Conservation (phyloP, 2,113 vertebrate genomes). For the Nothocercus nigrocapillus region DNA sequence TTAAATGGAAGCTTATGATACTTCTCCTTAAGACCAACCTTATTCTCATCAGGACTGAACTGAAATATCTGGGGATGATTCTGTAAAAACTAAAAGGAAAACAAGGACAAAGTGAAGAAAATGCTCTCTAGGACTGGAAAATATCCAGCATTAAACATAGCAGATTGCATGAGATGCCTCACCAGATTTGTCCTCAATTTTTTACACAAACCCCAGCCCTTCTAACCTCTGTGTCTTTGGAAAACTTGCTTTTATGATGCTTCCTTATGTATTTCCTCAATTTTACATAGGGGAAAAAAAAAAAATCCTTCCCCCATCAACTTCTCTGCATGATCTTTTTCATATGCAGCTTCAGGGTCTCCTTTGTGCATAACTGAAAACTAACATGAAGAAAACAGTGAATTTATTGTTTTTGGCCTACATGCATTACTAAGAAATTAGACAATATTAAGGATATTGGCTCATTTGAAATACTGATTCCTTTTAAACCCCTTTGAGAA, state of each 20-base stretch:
- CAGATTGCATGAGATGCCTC: background rate
- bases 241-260: background rate
- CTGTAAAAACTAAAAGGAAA: conserved; percentile 86
- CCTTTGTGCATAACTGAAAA: background rate
- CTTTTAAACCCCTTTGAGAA: background rate
- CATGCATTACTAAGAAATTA: background rate
- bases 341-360: background rate
- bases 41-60: conserved; percentile 81
- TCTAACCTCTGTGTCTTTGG: background rate
- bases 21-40: conserved; percentile 80
- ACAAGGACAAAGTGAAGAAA: background rate
- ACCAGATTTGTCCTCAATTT: background rate
- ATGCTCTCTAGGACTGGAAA: background rate
- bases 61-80: conserved; percentile 87
- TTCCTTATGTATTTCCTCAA: background rate
- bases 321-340: background rate
- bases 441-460: background rate
- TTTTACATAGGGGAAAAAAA: background rate
- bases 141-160: background rate
- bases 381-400: background rate
- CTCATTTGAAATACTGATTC: background rate
- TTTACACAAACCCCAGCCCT: background rate
- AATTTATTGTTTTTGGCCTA: background rate
- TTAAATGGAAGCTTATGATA: background rate
- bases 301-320: background rate